Base-by-base conservation (phyloP, 2,113 vertebrate genomes). In the Triplophysa siluroides region DNA sequence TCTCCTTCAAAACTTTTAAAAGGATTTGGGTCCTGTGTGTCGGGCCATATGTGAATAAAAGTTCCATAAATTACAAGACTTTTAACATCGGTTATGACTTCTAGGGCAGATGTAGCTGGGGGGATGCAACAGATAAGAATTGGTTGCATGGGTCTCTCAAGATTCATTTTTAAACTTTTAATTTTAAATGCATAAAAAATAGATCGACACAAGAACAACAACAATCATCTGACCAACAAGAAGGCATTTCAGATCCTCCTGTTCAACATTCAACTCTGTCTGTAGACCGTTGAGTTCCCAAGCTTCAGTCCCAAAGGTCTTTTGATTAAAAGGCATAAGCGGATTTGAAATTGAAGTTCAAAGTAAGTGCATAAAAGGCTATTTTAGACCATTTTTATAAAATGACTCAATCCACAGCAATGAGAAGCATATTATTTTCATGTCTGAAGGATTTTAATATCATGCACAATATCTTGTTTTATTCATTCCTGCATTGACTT, bases 281-380 rank as follows among this genome's bases (percentile, higher is more conserved):
- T 71, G 68, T 21, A 19, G 23, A 52, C 19, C 41, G 54, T 56
- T 73, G 54, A 73, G 71, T 23, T 73, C 54, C 29, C 38, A 4
- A 21, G 3, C 70, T 73, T 38, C 19, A 60, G 19, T 60, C 70
- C 38, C 33, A 60, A 13, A 73, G 16, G 29, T 9, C 1, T 14
- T 16, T n/a, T 8, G 8, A 58, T n/a, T 58, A n/a, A 58, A n/a
- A 58, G n/a, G 13, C 41, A 6, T 60, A 33, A 41, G 19, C 43
- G 1, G 54, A 73, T 73, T 73, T 9, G 6, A 72, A 72, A 29
- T 38, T 61, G 33, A 10, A 60, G 41, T 60, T 73, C 33, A 73
- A 60, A 73, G 33, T 18, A 1, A 41, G 29, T 21, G 1, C 8
- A 14, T 21, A 29, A 33, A 60, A n/a, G 4, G 54, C 19, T 1